These are phyloP conservation scores for Bostrychus sinensis DNA, from an alignment of 2,113 vertebrate species.

Conservation along the genomic window DNA sequence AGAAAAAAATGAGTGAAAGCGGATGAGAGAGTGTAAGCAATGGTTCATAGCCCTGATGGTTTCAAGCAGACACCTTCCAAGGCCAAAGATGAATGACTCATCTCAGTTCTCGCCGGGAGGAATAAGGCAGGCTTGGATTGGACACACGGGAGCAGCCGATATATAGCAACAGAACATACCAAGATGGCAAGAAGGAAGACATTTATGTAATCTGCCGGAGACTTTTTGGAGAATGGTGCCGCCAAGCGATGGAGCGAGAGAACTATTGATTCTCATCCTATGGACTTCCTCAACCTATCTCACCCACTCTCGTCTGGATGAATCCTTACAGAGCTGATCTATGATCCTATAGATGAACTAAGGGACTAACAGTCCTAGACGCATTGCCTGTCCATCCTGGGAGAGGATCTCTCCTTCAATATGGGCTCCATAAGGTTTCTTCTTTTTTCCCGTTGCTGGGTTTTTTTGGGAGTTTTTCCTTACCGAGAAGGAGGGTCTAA, in stretches of 20 bases:
- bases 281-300: no score
- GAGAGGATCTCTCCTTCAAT: no score
- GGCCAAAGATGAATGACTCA: constrained; percentile 71
- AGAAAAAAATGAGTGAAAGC: constrained; percentile 8
- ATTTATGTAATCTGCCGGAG: constrained; percentile 28
- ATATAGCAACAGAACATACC: constrained; percentile 22
- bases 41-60: constrained; percentile 65
- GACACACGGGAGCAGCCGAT: constrained; percentile 27
- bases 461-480: no score
- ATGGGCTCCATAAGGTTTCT: no score
- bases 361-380: no score
- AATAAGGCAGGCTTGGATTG: constrained; percentile 34
- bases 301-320: no score
- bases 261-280: neutral
- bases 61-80: constrained; percentile 58
- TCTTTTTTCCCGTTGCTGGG: no score
- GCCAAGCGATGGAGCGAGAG: constrained; percentile 53
- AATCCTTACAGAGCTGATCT: no score
- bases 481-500: no score
- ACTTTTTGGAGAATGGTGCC: constrained; percentile 58
- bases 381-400: no score
- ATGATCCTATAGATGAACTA: no score
- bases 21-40: constrained; percentile 44
- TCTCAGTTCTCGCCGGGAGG: constrained; percentile 51
- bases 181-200: constrained; percentile 21